A percentile compares a stretch with the other conserved stretches of the same genome.
Evolutionary conservation across 1,140 invertebrate species (phyloP).

Genomic region (Drosophila parvula): DNA sequence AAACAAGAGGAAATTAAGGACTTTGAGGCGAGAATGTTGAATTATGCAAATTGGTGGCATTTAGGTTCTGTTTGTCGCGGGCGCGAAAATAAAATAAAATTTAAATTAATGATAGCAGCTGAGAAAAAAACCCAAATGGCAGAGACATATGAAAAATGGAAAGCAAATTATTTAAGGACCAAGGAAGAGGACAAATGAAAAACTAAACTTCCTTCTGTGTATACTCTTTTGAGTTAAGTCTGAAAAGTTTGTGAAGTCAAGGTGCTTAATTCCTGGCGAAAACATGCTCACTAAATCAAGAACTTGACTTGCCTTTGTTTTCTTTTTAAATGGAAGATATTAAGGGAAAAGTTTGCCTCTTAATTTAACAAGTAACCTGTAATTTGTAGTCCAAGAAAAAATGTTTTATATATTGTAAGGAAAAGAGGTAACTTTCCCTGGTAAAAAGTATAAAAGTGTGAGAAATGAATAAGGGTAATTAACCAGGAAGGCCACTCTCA

Average conservation of each 20-base stretch:
- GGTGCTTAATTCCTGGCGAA: neutral
- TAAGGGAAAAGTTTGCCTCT: neutral
- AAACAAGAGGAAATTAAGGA: constrained; percentile 31
- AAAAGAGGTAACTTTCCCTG: too few species aligned
- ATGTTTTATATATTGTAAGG: too few species aligned
- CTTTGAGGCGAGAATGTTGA: constrained; percentile 33
- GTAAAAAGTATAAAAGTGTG: constrained; percentile 3
- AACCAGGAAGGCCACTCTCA: neutral
- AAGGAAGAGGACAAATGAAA: neutral
- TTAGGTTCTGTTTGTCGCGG: constrained; percentile 27
- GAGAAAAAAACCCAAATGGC: constrained; percentile 22
- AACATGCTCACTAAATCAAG: neutral
- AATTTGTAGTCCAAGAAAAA: neutral
- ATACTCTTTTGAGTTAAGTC: neutral
- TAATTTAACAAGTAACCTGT: neutral
- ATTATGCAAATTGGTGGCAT: constrained; percentile 46
- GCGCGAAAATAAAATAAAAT: constrained; percentile 41
- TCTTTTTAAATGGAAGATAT: neutral
- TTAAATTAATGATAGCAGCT: constrained; percentile 57
- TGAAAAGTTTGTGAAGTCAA: constrained; percentile 7
- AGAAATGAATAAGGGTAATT: constrained; percentile 10
- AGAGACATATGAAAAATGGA: constrained; percentile 39
- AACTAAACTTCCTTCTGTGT: neutral
- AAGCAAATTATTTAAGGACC: constrained; percentile 26
- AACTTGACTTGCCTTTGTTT: neutral